Conservation (phyloP, 2,888 invertebrate genomes). For the Chymomyza procnemis region DNA sequence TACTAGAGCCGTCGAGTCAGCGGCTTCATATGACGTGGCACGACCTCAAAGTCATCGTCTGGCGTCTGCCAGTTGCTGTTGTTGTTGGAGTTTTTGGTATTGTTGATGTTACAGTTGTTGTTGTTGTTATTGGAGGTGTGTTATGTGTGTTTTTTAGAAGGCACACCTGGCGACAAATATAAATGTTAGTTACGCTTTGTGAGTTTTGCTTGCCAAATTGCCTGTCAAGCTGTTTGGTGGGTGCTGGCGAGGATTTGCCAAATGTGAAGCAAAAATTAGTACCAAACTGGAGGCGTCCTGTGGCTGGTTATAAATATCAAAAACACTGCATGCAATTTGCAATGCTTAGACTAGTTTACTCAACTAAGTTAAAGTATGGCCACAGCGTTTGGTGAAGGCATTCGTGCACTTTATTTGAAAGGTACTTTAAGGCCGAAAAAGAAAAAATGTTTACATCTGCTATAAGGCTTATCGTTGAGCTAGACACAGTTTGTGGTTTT, state of each 20-base stretch:
- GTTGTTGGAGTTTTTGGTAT: no score
- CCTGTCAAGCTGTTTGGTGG: slow-evolving; percentile 54
- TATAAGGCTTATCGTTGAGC: slow-evolving; percentile 53
- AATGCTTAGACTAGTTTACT: slow-evolving; percentile 18
- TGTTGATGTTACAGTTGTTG: no score
- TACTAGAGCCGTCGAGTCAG: slow-evolving; percentile 11
- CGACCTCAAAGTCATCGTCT: slow-evolving; percentile 43
- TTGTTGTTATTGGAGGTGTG: slow-evolving; percentile 24
- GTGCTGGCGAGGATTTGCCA: not conserved
- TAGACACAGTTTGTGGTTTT: not conserved
- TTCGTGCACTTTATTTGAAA: slow-evolving; percentile 59
- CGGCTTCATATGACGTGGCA: slow-evolving; percentile 25
- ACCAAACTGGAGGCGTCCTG: not conserved
- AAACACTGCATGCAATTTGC: slow-evolving; percentile 52
- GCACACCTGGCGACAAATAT: slow-evolving; percentile 65
- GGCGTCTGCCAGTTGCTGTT: slow-evolving; percentile 40
- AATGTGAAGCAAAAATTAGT: not conserved
- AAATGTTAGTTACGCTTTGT: slow-evolving; percentile 67
- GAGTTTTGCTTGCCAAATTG: slow-evolving; percentile 63
- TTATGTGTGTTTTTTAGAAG: slow-evolving; percentile 59
- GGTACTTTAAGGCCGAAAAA: slow-evolving; percentile 38
- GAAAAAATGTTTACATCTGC: slow-evolving; percentile 44
- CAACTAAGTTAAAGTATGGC: not conserved
- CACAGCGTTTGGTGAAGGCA: slow-evolving; percentile 19
- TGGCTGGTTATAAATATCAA: slow-evolving; percentile 50